Evolutionary conservation across 2,888 invertebrate species (phyloP).

Genomic region (Ligdia adustata): DNA sequence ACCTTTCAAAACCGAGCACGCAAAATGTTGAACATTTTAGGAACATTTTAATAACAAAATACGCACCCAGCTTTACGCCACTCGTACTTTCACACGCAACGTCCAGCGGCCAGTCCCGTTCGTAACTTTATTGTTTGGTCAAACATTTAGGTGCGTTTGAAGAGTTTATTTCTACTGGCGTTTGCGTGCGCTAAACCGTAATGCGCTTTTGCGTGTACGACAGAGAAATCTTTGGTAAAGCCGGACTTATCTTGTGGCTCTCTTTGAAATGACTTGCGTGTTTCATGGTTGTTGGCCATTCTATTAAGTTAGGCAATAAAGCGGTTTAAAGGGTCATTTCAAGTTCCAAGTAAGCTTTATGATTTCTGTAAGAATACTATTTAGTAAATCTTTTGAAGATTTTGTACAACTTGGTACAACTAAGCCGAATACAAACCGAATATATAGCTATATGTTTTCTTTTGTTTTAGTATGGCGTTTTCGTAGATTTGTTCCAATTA

Average conservation of each 20-base stretch:
- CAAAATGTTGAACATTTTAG: neutral
- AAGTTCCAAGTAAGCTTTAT: neutral
- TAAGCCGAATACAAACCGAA: too few relatives aligned
- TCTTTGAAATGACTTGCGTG: neutral
- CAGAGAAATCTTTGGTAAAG: slow-evolving; percentile 1
- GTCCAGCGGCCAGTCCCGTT: slow-evolving; percentile 40
- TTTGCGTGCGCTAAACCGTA: slow-evolving; percentile 18
- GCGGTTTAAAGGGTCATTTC: neutral
- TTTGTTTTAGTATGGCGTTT: too few relatives aligned
- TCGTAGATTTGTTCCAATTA: too few relatives aligned
- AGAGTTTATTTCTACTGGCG: slow-evolving; percentile 25
- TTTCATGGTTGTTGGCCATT: neutral
- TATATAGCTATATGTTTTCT: too few relatives aligned
- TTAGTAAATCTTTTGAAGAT: too few relatives aligned
- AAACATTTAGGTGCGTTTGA: slow-evolving; percentile 38
- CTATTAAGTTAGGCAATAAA: neutral
- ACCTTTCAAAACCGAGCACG: slow-evolving; percentile 1
- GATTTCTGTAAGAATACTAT: too few relatives aligned
- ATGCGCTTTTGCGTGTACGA: slow-evolving; percentile 5
- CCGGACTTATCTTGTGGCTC: slow-evolving; percentile 1
- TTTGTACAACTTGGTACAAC: too few relatives aligned
- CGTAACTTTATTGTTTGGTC: slow-evolving; percentile 44
- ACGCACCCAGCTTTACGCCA: slow-evolving; percentile 20
- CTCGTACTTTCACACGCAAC: slow-evolving; percentile 52
- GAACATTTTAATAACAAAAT: slow-evolving; percentile 7